Percentiles rank a stretch among this genome's conserved stretches.
Conservation (phyloP, 1,140 invertebrate species). For the Neodiprion lecontei region DNA sequence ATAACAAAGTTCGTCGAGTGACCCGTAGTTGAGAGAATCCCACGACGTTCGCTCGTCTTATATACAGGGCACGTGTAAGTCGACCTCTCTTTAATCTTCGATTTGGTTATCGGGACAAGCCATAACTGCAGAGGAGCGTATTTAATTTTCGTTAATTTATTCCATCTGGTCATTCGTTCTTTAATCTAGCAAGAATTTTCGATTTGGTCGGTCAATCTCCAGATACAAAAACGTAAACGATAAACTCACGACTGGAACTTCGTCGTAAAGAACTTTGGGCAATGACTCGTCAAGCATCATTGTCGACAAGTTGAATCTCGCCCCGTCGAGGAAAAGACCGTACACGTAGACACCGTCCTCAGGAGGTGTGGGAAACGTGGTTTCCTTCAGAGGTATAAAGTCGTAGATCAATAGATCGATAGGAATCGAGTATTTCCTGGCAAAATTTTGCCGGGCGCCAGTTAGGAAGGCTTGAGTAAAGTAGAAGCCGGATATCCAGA, state of each 20-base stretch:
- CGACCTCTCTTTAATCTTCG: constrained; percentile 65
- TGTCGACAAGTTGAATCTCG: constrained; percentile 77
- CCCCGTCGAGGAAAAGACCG: constrained; percentile 88
- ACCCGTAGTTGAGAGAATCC: constrained; percentile 83
- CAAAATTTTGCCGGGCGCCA: constrained; percentile 92
- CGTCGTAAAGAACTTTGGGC: constrained; percentile 83
- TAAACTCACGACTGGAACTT: constrained; percentile 75
- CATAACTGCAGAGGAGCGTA: constrained; percentile 66
- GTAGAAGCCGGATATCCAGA: constrained; percentile 95
- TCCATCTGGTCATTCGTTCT: too few species aligned
- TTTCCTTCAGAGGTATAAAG: constrained; percentile 69
- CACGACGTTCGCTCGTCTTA: constrained; percentile 80
- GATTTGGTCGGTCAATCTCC: too few species aligned
- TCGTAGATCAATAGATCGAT: constrained; percentile 91
- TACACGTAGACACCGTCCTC: constrained; percentile 85
- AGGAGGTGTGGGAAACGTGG: constrained; percentile 64
- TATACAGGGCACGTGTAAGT: constrained; percentile 81
- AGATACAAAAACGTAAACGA: too few species aligned
- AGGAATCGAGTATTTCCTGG: constrained; percentile 87
- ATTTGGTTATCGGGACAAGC: constrained; percentile 73
- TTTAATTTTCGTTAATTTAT: too few species aligned
- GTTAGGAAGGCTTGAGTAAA: constrained; percentile 96
- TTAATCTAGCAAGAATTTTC: too few species aligned
- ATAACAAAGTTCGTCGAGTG: constrained; percentile 89
- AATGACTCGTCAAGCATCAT: constrained; percentile 80